Evolutionary conservation across 1,140 invertebrate genomes (phyloP).

Genomic region (Atopsyche davidsoni): DNA sequence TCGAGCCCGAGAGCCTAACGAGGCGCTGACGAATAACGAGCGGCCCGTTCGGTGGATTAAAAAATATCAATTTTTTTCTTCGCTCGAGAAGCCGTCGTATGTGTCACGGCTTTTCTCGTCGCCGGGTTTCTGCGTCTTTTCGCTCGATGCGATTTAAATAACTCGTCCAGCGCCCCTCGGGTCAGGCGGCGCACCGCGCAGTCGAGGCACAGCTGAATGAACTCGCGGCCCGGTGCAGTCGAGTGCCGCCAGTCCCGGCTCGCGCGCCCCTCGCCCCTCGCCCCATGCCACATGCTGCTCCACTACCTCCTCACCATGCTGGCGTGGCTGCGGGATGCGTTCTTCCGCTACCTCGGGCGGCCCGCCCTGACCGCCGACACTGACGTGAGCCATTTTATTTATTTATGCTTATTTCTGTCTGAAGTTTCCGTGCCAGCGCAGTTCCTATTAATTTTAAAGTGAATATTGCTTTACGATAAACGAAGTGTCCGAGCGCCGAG

Average conservation of each 20-base stretch:
- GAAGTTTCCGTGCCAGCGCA: not conserved
- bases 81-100: constrained; percentile 1
- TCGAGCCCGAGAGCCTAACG: constrained; percentile 4
- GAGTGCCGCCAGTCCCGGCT: constrained; percentile 6
- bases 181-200: not conserved
- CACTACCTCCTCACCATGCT: constrained; percentile 14
- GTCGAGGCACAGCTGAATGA: not conserved
- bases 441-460: too few relatives aligned
- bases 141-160: not conserved
- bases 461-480: too few relatives aligned
- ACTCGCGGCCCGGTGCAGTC: constrained; percentile 3
- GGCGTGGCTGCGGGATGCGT: constrained; percentile 19
- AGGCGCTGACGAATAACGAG: constrained; percentile 11
- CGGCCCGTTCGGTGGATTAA: not conserved
- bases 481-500: too few relatives aligned
- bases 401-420: constrained; percentile 1
- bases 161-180: too few relatives aligned
- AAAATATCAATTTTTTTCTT: constrained; percentile 6
- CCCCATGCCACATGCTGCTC: constrained; percentile 1
- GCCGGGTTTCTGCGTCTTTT: not conserved
- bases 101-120: constrained; percentile 6
- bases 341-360: constrained; percentile 20
- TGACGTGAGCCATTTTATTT: constrained; percentile 6
- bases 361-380: not conserved
- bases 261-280: constrained; percentile 1